These are phyloP conservation scores for Poecilia latipinna DNA, from an alignment of 2,113 vertebrate species.

Conservation along the genomic window DNA sequence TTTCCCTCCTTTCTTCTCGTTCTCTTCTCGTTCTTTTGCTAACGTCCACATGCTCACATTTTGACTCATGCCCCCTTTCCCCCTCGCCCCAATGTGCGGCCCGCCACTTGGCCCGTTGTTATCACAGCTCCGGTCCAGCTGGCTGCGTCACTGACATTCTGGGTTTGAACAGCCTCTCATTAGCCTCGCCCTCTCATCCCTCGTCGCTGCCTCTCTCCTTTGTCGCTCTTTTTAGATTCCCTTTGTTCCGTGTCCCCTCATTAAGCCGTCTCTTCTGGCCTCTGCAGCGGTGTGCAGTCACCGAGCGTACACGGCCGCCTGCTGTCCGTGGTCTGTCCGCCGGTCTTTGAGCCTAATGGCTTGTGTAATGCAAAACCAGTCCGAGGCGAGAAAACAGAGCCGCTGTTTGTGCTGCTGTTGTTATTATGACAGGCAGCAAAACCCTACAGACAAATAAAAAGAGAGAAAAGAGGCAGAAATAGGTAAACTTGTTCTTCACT, in stretches of 20 bases:
- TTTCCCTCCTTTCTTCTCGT: too few relatives aligned
- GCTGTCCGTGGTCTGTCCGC: slow-evolving; percentile 6
- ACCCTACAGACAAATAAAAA: too few relatives aligned
- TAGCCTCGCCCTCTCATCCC: slow-evolving; percentile 14
- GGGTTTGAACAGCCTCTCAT: slow-evolving; percentile 41
- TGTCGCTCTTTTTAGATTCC: slow-evolving; percentile 40
- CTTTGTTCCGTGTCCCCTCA: slow-evolving; percentile 45
- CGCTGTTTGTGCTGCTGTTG: too few relatives aligned
- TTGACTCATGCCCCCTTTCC: neutral
- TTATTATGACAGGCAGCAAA: too few relatives aligned
- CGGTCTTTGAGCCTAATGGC: slow-evolving; percentile 26
- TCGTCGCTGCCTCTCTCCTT: slow-evolving; percentile 11
- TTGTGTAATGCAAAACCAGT: slow-evolving; percentile 28
- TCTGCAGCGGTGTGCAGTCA: slow-evolving; percentile 10
- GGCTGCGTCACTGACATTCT: slow-evolving; percentile 47
- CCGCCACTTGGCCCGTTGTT: slow-evolving; percentile 1
- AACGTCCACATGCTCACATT: too few relatives aligned
- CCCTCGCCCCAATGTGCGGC: neutral
- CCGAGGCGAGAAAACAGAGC: neutral
- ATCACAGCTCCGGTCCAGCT: slow-evolving; percentile 37
- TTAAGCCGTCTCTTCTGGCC: slow-evolving; percentile 34
- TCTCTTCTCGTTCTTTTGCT: too few relatives aligned
- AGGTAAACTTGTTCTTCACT: too few relatives aligned
- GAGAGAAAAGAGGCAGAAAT: too few relatives aligned
- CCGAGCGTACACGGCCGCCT: neutral